Conservation (phyloP, 2,797 vertebrate species). For the Taenioides sp. region DNA sequence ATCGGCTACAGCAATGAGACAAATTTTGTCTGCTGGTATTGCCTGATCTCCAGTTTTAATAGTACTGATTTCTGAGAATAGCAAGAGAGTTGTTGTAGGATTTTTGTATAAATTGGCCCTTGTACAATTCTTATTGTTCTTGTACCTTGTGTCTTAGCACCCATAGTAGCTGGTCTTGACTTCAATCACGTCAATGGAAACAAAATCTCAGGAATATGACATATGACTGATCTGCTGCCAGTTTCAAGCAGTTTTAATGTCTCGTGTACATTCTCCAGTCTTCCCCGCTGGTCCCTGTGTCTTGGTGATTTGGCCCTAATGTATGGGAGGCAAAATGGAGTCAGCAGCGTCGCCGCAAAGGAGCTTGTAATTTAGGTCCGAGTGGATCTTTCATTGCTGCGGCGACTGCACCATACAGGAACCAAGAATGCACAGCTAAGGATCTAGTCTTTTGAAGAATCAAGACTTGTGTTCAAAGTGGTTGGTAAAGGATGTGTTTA, state of each 20-base stretch:
- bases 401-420: slow-evolving; percentile 63
- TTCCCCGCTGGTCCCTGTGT: slow-evolving; percentile 23
- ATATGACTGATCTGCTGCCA: slow-evolving; percentile 10
- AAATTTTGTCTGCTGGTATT: background rate
- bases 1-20: background rate
- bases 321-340: slow-evolving; percentile 69
- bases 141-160: slow-evolving; percentile 8
- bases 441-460: slow-evolving; percentile 66
- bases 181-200: background rate
- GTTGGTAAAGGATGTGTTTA: slow-evolving; percentile 73
- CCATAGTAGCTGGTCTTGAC: background rate
- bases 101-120: background rate
- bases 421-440: slow-evolving; percentile 66
- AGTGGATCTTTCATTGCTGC: slow-evolving; percentile 70
- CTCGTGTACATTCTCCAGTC: slow-evolving; percentile 24
- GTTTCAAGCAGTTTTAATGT: slow-evolving; percentile 6
- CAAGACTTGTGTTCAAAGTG: slow-evolving; percentile 65
- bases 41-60: background rate
- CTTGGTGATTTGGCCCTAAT: slow-evolving; percentile 40
- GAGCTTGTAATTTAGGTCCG: slow-evolving; percentile 72
- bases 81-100: no score
- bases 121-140: background rate
- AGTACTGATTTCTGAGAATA: no score
- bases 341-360: slow-evolving; percentile 55
- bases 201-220: background rate